Conservation (phyloP, 2,797 vertebrate genomes). For the Falco rusticolus region DNA sequence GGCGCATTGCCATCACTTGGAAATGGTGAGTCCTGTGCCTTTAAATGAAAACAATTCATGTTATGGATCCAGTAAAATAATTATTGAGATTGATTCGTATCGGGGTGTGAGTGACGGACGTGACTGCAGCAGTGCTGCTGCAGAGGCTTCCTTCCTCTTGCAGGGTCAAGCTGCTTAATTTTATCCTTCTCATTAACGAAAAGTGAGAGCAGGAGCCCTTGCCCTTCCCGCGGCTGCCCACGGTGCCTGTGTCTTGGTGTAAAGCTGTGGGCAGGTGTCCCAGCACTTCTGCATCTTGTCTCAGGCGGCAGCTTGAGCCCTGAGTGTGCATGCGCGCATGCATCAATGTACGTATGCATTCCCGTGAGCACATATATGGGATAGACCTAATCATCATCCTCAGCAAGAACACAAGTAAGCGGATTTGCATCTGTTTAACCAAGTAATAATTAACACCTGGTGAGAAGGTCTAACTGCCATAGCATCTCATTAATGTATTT, state of each 20-base stretch:
- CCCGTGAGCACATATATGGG: not conserved
- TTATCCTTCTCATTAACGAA: not conserved
- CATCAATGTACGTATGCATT: not conserved
- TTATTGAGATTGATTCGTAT: not conserved
- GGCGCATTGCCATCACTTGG: not conserved
- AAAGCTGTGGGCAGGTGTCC: not conserved
- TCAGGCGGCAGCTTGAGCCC: not conserved
- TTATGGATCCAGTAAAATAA: not conserved
- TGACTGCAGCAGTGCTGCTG: not conserved
- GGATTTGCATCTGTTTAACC: constrained; percentile 36
- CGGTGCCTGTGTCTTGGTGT: not conserved
- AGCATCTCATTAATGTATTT: not conserved
- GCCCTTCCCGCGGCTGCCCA: not conserved
- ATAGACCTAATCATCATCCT: not conserved
- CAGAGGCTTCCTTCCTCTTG: not conserved
- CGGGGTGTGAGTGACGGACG: accelerated
- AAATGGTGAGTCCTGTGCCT: not conserved
- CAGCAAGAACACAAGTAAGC: not conserved
- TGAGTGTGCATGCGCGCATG: accelerated
- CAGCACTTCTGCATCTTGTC: not conserved
- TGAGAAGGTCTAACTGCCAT: not conserved
- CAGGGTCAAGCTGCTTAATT: not conserved
- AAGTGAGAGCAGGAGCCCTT: not conserved
- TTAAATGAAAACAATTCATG: not conserved
- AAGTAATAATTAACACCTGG: not conserved